Conservation (phyloP, 2,113 vertebrate genomes). For the Nematolebias whitei region DNA sequence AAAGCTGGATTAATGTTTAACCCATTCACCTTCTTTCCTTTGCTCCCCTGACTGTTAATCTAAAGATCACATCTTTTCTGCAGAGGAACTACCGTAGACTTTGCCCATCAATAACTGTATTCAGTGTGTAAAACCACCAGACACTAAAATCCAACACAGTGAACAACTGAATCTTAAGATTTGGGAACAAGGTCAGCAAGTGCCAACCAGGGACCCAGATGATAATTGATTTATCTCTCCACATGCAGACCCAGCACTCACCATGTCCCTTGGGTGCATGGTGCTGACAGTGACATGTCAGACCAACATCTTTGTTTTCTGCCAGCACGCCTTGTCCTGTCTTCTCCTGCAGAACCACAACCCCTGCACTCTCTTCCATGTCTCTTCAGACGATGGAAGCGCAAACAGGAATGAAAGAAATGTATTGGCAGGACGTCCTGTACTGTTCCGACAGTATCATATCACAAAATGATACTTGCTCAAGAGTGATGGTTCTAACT, state of each 20-base stretch:
- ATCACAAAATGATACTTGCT: constrained; percentile 5
- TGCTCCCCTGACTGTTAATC: not conserved
- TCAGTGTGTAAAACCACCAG: constrained; percentile 3
- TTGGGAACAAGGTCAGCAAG: not conserved
- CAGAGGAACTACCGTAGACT: constrained; percentile 8
- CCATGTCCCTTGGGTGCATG: constrained; percentile 60
- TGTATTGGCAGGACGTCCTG: constrained; percentile 31
- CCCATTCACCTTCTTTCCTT: not conserved
- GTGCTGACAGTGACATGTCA: constrained; percentile 63
- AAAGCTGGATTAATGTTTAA: constrained; percentile 35
- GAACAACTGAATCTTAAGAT: not conserved
- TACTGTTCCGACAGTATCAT: constrained; percentile 13
- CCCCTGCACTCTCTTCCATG: constrained; percentile 65
- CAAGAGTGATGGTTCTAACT: constrained; percentile 1
- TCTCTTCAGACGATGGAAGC: constrained; percentile 47
- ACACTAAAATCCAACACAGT: not conserved
- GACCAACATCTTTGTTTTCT: constrained; percentile 69
- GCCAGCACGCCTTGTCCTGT: constrained; percentile 48
- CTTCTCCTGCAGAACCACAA: constrained; percentile 40
- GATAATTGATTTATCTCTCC: constrained; percentile 5
- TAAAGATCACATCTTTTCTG: constrained; percentile 5
- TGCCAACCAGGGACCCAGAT: constrained; percentile 41
- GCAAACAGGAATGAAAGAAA: constrained; percentile 37
- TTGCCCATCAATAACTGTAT: constrained; percentile 2
- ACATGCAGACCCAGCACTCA: constrained; percentile 56